Conservation (phyloP, 1,140 invertebrate species). For the Luehdorfia chinensis region DNA sequence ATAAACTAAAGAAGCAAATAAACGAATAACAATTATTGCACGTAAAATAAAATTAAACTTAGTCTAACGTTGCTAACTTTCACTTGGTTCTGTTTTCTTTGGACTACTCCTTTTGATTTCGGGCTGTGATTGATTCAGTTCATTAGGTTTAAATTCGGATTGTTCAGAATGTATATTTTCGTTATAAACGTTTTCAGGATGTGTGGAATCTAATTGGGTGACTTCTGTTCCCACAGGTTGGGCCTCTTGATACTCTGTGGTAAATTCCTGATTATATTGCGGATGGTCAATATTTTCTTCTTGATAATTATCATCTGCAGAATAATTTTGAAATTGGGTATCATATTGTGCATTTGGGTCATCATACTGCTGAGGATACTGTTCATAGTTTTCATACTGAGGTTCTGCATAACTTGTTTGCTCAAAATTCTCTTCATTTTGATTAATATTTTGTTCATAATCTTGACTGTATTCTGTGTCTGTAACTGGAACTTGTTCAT, state of each 20-base stretch:
- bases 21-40: constrained; percentile 31
- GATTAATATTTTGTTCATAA: constrained; percentile 21
- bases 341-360: constrained; percentile 45
- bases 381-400: constrained; percentile 53
- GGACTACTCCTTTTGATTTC: constrained; percentile 17
- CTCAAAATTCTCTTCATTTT: constrained; percentile 29
- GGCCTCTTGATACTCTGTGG: constrained; percentile 28
- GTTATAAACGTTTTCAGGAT: constrained; percentile 16
- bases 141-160: background rate
- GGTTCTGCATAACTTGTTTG: constrained; percentile 28
- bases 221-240: background rate
- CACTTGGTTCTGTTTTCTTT: constrained; percentile 26
- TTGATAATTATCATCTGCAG: constrained; percentile 45
- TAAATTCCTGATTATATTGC: constrained; percentile 43
- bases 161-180: constrained; percentile 15
- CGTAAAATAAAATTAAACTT: constrained; percentile 23
- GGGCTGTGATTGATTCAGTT: constrained; percentile 10
- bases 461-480: constrained; percentile 23
- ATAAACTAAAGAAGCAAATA: constrained; percentile 22
- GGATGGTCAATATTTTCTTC: constrained; percentile 44
- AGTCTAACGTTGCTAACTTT: constrained; percentile 32
- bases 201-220: background rate
- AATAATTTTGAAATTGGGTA: constrained; percentile 48
- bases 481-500: constrained; percentile 24
- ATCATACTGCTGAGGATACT: constrained; percentile 48